Base-by-base conservation (phyloP, 2,113 vertebrate genomes). In the Talpa occidentalis region DNA sequence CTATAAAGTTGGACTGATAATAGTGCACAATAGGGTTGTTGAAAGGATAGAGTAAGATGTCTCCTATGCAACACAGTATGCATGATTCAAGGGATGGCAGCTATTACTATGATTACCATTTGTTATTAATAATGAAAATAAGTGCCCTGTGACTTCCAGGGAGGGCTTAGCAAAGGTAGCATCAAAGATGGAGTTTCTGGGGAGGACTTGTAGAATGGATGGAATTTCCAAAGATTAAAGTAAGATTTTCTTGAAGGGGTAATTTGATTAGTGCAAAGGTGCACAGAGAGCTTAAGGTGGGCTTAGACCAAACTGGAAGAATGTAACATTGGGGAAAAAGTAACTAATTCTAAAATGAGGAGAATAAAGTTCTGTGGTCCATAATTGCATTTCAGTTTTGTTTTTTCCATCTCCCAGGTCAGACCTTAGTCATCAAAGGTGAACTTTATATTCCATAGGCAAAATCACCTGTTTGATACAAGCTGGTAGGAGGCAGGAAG, bases 401-500 rank as follows among this genome's bases (percentile, higher is more conserved):
- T 1, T 47, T 40, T 85, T 10, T 28, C 19, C 21, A 16, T 67
- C 40, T 78, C 40, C 16, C 6, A 37, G 89, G n/a, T 2, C 32
- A 42, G 70, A 67, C 6, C 60, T 28, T n/a, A 69, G 22, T 78
- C 56, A 30, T 77, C 72, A 56, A 17, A 79, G 35, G 73, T 67
- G 6, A 56, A 79, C 37, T 88, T 96, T 73, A 62, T 21, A 49
- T 78, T 83, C 73, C 44, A 0, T 21, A 44, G 17, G 79, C 84
- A 14, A 59, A 60, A 59, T 90, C 70, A 66, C 72, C 67, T 91
- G 82, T 56, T 84, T 72, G 79, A 56, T 44, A 62, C 28, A 88
- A 88, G 78, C 81, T 93, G 21, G 24, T 86, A 79, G 69, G 73
- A 91, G 88, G 44, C 47, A 47, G 37, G 56, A 88, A 66, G 44